phyloP scores from a whole-genome alignment of 2,113 vertebrate genomes.

The Cynocephalus volans region DNA sequence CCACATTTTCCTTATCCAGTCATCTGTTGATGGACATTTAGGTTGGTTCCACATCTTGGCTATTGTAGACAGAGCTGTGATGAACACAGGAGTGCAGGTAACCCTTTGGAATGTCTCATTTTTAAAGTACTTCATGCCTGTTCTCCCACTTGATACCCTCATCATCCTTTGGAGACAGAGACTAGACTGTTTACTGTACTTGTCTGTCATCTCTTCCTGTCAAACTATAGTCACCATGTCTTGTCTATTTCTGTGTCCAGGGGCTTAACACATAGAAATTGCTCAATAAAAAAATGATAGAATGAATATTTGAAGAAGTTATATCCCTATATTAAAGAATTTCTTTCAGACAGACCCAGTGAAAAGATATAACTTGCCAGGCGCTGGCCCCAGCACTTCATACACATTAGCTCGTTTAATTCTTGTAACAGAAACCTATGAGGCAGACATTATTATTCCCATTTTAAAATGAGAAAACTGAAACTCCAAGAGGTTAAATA shows the following conservation, averaged over 20 bases:
- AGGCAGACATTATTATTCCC: not conserved
- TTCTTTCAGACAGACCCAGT: not conserved
- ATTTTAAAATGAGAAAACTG: conserved; percentile 19
- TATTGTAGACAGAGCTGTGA: too few species aligned
- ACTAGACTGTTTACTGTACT: not conserved
- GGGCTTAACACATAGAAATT: not conserved
- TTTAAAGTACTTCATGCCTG: not conserved
- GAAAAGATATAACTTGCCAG: not conserved
- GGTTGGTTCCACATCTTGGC: too few species aligned
- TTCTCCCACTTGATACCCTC: not conserved
- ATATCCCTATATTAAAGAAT: not conserved
- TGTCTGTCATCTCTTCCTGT: not conserved
- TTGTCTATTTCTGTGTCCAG: not conserved
- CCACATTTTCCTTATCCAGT: too few species aligned
- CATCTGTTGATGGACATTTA: too few species aligned
- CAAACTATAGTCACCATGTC: not conserved
- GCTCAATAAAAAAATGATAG: not conserved
- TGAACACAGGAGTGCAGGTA: too few species aligned
- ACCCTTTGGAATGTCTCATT: not conserved
- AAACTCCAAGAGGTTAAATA: not conserved
- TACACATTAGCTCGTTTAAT: not conserved
- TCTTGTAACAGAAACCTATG: not conserved
- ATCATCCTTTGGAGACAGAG: not conserved
- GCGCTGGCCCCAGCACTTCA: not conserved
- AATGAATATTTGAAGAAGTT: not conserved